phyloP scores from a whole-genome alignment of 2,797 vertebrate genomes.

The Chelon labrosus region DNA sequence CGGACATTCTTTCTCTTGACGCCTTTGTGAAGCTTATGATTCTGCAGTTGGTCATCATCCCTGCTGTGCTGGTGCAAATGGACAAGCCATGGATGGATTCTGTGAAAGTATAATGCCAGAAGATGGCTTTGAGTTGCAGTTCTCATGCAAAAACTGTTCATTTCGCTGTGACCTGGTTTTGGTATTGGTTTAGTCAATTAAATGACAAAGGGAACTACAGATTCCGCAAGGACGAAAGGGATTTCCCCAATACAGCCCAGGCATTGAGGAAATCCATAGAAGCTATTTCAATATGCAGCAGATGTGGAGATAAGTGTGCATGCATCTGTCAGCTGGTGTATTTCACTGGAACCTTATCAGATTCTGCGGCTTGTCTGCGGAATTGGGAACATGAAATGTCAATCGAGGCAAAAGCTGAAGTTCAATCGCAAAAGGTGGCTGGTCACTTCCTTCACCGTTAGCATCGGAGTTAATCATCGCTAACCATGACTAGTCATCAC shows the following conservation, averaged over 20 bases:
- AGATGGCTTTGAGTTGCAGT: not conserved
- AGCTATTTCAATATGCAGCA: too few species aligned
- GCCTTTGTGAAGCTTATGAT: slow-evolving; percentile 61
- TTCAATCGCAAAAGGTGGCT: not conserved
- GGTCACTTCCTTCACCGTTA: slow-evolving; percentile 37
- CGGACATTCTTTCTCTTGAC: slow-evolving; percentile 50
- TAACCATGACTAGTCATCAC: not conserved
- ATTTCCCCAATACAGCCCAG: slow-evolving; percentile 9
- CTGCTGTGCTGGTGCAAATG: slow-evolving; percentile 63
- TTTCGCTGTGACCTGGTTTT: not conserved
- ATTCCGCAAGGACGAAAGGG: not conserved
- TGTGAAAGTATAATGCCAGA: slow-evolving; percentile 34
- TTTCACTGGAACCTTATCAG: not conserved
- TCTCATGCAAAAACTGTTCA: not conserved
- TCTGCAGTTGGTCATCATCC: slow-evolving; percentile 67
- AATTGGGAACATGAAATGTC: slow-evolving; percentile 30
- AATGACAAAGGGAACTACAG: not conserved
- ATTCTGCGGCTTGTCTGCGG: too few species aligned
- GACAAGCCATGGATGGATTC: slow-evolving; percentile 76
- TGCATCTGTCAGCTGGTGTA: not conserved
- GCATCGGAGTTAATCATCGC: not conserved
- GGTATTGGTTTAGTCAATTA: not conserved
- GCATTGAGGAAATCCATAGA: not conserved
- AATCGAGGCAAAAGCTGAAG: slow-evolving; percentile 42
- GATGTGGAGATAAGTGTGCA: not conserved